Conservation (phyloP, 2,113 vertebrate species). For the Monopterus albus region DNA sequence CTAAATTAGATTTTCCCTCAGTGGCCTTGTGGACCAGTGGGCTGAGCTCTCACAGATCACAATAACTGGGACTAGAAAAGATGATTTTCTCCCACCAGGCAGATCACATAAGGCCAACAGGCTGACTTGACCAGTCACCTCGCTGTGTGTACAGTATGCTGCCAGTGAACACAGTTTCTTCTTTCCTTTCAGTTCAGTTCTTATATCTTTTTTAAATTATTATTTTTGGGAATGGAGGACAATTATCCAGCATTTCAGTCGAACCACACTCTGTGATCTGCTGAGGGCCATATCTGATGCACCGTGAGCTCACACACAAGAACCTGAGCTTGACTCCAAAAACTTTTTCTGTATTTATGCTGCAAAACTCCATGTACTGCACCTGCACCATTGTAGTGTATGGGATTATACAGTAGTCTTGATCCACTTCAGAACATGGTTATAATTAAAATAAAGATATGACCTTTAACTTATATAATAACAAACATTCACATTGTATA, state of each 20-base stretch:
- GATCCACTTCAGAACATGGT: slow-evolving; percentile 16
- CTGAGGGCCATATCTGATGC: slow-evolving; percentile 53
- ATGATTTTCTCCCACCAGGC: slow-evolving; percentile 55
- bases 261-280: slow-evolving; percentile 71
- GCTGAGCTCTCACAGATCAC: slow-evolving; percentile 40
- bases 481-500: no score
- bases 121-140: slow-evolving; percentile 24
- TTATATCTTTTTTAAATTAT: slow-evolving; percentile 26
- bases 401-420: slow-evolving; percentile 20
- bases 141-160: slow-evolving; percentile 25
- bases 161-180: slow-evolving; percentile 39
- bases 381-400: not conserved
- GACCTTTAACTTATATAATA: no score
- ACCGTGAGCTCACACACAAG: slow-evolving; percentile 50
- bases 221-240: slow-evolving; percentile 33
- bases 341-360: slow-evolving; percentile 29
- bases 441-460: slow-evolving; percentile 40
- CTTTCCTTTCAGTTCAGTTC: slow-evolving; percentile 43
- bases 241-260: slow-evolving; percentile 71
- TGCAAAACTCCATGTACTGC: slow-evolving; percentile 23
- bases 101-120: slow-evolving; percentile 23
- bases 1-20: slow-evolving; percentile 47
- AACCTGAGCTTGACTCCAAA: slow-evolving; percentile 45
- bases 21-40: slow-evolving; percentile 33
- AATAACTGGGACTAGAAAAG: slow-evolving; percentile 54